Evolutionary conservation across 2,113 vertebrate species (phyloP).

Genomic region (Mesitornis unicolor): DNA sequence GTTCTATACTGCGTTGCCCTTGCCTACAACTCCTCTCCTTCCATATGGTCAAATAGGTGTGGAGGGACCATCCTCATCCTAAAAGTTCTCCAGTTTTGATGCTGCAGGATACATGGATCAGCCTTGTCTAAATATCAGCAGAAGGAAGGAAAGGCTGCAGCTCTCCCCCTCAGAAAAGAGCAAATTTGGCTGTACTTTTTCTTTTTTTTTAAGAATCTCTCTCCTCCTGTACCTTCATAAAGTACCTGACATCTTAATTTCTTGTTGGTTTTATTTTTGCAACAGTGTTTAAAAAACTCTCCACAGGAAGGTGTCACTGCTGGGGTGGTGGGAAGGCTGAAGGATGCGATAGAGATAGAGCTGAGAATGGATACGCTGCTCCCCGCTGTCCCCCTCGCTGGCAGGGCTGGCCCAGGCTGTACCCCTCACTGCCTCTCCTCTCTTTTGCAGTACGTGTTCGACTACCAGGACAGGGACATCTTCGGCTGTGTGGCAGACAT

Average conservation of each 20-base stretch:
- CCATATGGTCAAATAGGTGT: neutral
- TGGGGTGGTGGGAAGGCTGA: neutral
- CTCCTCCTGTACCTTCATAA: neutral
- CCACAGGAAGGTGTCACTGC: neutral
- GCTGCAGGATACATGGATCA: neutral
- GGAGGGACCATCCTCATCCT: neutral
- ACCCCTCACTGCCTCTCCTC: neutral
- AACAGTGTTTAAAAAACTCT: neutral
- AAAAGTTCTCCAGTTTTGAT: neutral
- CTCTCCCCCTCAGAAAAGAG: neutral
- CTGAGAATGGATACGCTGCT: neutral
- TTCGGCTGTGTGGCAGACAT: constrained; percentile 84
- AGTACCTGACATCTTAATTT: neutral
- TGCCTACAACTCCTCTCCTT: neutral
- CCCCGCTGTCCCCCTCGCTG: neutral
- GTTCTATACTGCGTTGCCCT: neutral
- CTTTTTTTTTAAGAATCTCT: neutral
- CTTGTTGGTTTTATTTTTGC: too few relatives aligned
- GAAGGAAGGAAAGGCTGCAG: neutral
- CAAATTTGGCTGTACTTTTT: neutral
- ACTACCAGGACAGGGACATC: constrained; percentile 80
- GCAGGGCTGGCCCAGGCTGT: neutral
- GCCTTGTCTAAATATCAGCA: neutral
- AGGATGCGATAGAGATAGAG: neutral
- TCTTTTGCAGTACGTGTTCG: constrained; percentile 75